Conservation (phyloP, 2,888 invertebrate genomes). For the Metallyticus violacea region DNA sequence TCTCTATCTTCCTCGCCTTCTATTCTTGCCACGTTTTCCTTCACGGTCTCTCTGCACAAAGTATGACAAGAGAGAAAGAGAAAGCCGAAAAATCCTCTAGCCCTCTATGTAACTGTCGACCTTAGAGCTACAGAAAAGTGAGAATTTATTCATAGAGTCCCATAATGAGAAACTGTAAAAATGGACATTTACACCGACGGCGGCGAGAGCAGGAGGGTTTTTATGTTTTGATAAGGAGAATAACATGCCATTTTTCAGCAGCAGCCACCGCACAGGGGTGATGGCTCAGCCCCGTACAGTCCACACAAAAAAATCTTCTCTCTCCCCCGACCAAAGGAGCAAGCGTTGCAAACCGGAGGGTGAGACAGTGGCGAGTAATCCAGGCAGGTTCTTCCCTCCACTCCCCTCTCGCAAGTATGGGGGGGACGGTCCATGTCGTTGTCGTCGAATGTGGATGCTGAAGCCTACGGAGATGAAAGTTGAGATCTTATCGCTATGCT, state of each 20-base stretch:
- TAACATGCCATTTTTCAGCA: constrained; percentile 32
- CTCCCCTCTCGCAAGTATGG: background rate
- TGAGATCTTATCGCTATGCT: constrained; percentile 22
- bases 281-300: background rate
- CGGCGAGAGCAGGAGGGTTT: constrained; percentile 45
- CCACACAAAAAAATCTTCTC: background rate
- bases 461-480: constrained; percentile 15
- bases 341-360: background rate
- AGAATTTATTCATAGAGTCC: constrained; percentile 55
- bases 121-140: constrained; percentile 42
- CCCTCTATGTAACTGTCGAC: background rate
- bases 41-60: background rate
- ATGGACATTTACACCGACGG: constrained; percentile 51
- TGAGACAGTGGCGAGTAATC: background rate
- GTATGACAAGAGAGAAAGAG: background rate
- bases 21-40: background rate
- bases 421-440: background rate
- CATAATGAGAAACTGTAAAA: constrained; percentile 56
- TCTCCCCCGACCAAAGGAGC: background rate
- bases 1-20: background rate
- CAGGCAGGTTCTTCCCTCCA: constrained; percentile 6
- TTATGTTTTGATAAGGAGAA: constrained; percentile 53
- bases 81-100: background rate
- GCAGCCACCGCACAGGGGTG: constrained; percentile 1
- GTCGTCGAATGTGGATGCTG: background rate